Base-by-base conservation (phyloP, 2,113 vertebrate species). In the Bos indicus region DNA sequence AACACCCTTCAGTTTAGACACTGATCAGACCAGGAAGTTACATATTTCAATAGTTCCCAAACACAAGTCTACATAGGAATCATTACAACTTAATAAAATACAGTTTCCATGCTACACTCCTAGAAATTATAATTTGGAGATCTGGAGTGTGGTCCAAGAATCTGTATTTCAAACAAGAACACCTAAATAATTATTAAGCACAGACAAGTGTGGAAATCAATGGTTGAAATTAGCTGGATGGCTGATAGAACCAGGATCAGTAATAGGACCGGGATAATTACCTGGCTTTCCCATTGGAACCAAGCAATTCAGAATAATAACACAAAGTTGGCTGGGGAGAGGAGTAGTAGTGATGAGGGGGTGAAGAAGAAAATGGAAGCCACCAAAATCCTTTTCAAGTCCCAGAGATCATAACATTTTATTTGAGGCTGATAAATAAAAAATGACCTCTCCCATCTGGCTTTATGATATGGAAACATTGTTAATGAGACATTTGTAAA, bases 401-500 rank as follows among this genome's bases (percentile, higher is more conserved):
- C 84, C 25, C 51, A 84, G 25, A 88, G 64, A 91, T 78, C 57
- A 56, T 51, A 95, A 28, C 16, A 54, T 88, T 98, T 92, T 84
- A 83, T 88, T 86, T 88, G 60, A 94, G 56, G 26, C 51, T 96
- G 77, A 96, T 95, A 96, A 97, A 98, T 86, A 94, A 98, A 98
- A 97, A 78, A 96, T 93, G 80, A 60, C 77, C 92, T 97, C 88
- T 97, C 67, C 85, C 96, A 97, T 93, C 94, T 95, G 81, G 92
- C 88, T 96, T 94, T 88, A 93, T 96, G 91, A 94, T 93, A 95
- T 80, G 88, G 77, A 98, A 97, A 95, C 88, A 89, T 46, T 82
- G 92, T 93, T 91, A 88, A 95, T 96, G 96, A 97, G 97, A 90
- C 93, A 97, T 97, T 95, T 98, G 83, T 92, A 92, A 90, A 96